Evolutionary conservation across 2,797 vertebrate species (phyloP).

Genomic region (Acanthiza pusilla): DNA sequence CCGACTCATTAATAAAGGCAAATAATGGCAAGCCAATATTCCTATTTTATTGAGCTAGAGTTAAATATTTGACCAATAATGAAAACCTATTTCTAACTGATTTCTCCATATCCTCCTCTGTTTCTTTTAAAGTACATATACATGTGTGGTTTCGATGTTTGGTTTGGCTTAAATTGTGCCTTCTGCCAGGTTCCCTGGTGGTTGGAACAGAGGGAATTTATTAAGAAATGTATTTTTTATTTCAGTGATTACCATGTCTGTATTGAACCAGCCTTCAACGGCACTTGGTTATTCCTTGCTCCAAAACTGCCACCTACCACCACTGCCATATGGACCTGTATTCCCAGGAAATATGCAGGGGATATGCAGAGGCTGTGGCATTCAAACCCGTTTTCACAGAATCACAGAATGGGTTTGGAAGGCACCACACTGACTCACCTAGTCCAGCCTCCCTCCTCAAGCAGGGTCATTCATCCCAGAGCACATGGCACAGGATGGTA

Average conservation of each 20-base stretch:
- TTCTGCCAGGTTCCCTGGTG: neutral
- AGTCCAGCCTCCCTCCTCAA: neutral
- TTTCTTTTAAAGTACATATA: neutral
- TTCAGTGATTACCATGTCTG: neutral
- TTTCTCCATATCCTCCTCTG: neutral
- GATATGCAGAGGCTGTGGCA: neutral
- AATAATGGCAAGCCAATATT: conserved; percentile 16
- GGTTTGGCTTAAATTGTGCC: neutral
- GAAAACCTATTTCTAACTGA: neutral
- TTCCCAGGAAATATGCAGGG: fast-evolving
- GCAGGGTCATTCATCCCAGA: neutral
- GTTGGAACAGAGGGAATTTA: neutral
- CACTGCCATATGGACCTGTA: no score
- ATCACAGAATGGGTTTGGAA: neutral
- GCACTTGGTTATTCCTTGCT: neutral
- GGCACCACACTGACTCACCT: neutral
- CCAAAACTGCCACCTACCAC: neutral
- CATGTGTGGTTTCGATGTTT: neutral
- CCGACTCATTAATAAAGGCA: neutral
- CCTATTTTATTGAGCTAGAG: conserved; percentile 8
- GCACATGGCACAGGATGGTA: neutral
- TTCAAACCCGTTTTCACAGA: neutral
- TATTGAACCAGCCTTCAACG: neutral
- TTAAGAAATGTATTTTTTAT: neutral
- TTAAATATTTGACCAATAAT: conserved; percentile 14